These are phyloP conservation scores for Heteronetta atricapilla DNA, from an alignment of 2,113 vertebrate genomes.

Conservation along the genomic window DNA sequence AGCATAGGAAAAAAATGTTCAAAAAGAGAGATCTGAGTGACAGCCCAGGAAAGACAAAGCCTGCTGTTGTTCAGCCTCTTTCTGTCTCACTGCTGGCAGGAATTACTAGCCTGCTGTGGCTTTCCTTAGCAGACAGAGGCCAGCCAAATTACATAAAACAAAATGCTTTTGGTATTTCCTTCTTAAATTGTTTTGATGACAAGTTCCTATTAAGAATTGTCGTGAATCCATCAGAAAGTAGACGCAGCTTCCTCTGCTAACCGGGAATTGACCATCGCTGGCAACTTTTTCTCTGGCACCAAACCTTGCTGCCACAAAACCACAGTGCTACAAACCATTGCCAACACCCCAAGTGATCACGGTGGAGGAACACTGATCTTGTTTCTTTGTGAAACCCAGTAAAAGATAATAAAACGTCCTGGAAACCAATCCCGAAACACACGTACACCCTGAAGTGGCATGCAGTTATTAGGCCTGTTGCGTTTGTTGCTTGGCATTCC, in stretches of 20 bases:
- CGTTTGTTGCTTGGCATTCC: neutral
- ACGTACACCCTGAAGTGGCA: fast-evolving
- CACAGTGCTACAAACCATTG: fast-evolving
- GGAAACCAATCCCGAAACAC: neutral
- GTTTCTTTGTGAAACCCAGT: neutral
- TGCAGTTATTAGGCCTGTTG: too few species aligned
- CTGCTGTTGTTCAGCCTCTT: neutral
- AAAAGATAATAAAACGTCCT: neutral
- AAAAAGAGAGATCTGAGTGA: neutral
- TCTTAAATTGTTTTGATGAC: conserved; percentile 22
- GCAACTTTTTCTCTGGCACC: neutral
- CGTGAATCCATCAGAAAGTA: neutral
- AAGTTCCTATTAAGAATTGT: conserved; percentile 7
- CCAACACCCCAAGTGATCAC: neutral
- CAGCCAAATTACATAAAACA: conserved; percentile 1
- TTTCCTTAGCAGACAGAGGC: neutral
- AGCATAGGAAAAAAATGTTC: neutral
- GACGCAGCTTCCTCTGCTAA: neutral
- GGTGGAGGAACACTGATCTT: fast-evolving
- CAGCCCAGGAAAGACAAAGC: neutral
- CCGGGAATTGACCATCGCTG: neutral
- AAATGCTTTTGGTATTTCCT: conserved; percentile 12
- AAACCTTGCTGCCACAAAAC: neutral
- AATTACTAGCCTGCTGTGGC: neutral
- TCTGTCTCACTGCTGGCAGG: neutral